Conservation (phyloP, 2,113 vertebrate genomes). For the Bambusicola thoracicus region DNA sequence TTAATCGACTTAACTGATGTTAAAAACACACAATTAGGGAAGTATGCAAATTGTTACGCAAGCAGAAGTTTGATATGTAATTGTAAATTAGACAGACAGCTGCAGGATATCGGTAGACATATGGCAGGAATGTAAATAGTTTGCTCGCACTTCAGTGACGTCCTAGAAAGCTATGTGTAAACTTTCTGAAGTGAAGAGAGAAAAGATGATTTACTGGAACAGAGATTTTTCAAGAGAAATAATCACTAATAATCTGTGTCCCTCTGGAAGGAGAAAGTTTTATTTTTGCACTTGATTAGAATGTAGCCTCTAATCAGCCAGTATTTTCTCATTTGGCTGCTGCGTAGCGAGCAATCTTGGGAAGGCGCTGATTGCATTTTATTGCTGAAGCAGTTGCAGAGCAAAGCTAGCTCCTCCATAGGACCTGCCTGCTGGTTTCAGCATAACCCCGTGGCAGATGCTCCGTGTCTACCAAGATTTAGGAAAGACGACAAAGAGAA, state of each 20-base stretch:
- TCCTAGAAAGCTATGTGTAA: conserved; percentile 63
- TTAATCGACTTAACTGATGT: background rate
- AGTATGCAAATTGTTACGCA: conserved; percentile 36
- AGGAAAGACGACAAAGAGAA: background rate
- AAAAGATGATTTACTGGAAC: conserved; percentile 23
- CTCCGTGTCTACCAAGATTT: conserved; percentile 11
- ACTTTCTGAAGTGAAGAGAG: conserved; percentile 42
- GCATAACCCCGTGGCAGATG: background rate
- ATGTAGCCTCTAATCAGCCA: conserved; percentile 1
- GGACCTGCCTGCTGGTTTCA: background rate
- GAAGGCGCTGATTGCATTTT: background rate
- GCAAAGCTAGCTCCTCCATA: background rate
- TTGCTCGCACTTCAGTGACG: conserved; percentile 41
- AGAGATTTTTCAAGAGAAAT: background rate
- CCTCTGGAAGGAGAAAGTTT: background rate
- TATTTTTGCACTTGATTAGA: background rate
- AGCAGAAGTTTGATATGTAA: conserved; percentile 40
- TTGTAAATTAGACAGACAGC: conserved; percentile 55
- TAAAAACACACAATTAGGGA: background rate
- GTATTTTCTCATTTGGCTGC: background rate
- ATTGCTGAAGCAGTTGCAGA: background rate
- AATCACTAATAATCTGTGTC: conserved; percentile 4
- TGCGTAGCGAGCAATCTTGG: background rate
- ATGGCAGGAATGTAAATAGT: conserved; percentile 61
- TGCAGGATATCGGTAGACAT: conserved; percentile 34